phyloP scores from a whole-genome alignment of 2,888 invertebrate genomes.

The Mamestra brassicae region DNA sequence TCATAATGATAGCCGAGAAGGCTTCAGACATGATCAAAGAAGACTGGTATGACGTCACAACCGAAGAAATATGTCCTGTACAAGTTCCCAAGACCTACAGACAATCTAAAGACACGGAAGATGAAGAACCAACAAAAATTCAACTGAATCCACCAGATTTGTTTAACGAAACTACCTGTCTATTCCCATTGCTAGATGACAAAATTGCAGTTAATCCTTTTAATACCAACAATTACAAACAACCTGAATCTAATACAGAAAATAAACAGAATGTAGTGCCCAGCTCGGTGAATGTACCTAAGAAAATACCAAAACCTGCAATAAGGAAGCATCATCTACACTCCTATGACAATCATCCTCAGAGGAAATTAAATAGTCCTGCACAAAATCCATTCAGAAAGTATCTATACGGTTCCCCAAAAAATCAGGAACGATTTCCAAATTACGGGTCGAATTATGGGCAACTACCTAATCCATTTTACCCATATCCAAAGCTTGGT shows the following conservation, averaged over 20 bases:
- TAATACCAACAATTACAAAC: neutral
- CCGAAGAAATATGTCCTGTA: conserved; percentile 67
- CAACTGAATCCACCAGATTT: conserved; percentile 68
- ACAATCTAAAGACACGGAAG: conserved; percentile 65
- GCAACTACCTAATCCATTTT: conserved; percentile 20
- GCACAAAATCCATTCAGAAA: conserved; percentile 41
- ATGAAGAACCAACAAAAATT: conserved; percentile 63
- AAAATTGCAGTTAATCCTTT: conserved; percentile 8
- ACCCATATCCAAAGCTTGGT: conserved; percentile 48
- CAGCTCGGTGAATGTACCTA: conserved; percentile 2
- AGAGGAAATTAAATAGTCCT: conserved; percentile 29
- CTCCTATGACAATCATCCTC: conserved; percentile 42
- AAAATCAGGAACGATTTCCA: conserved; percentile 12
- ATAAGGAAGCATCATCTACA: conserved; percentile 20
- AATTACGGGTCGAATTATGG: conserved; percentile 22
- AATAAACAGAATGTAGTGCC: neutral
- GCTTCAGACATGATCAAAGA: conserved; percentile 95
- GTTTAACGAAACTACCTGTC: conserved; percentile 79
- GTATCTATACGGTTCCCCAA: conserved; percentile 19
- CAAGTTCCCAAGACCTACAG: conserved; percentile 49
- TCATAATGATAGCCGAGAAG: conserved; percentile 96
- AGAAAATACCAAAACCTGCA: conserved; percentile 39
- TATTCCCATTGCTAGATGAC: conserved; percentile 76
- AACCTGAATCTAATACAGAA: neutral
- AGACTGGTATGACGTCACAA: conserved; percentile 89